Evolutionary conservation across 2,797 vertebrate genomes (phyloP), one percentile per base, ranked within the genome.

Genomic region (Squalus acanthias): DNA sequence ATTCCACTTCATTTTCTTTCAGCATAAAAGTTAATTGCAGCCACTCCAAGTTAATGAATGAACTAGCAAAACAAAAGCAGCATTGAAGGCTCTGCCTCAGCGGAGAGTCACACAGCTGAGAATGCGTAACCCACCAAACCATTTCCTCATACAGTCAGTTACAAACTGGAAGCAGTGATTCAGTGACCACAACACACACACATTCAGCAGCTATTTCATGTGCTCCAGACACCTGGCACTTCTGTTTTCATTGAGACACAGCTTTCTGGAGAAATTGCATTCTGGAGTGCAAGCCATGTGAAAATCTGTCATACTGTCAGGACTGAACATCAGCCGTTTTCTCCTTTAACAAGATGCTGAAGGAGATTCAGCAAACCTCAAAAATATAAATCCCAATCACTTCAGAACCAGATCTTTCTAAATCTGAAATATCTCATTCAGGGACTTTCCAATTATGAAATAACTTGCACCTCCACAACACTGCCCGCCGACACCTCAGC

Each of bases 61-160:
- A 72, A 95, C 69, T 20, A 74, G 50, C 46, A 15, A 53, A 95
- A 95, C 94, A 95, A 76, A 95, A 76, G 94, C 53, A 57, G 70
- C 50, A 95, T 95, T 95, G 94, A 95, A 53, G 33, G 53, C 26
- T 57, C 26, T 53, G 94, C 65, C 94, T 95, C 70, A 95, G 94
- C 94, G 60, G 94, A 95, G 94, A 76, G 70, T 95, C 94, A 95
- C 94, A 76, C 94, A 95, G 94, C 94, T 95, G 93, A 95, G 93
- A 95, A 95, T 74, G 39, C 93, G 33, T 50, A 95, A 95, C 93
- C 46, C 93, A 95, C 93, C 94, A 95, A 95, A 95, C 94, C 94
- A 95, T 95, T 95, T 95, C 94, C 94, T 95, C 50, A 60, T 74
- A 72, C 94, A 95, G 70, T 95, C 94, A 95, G 26, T 95, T 17